These are phyloP conservation scores for Xanthia icteritia DNA, from an alignment of 2,888 invertebrate species.

Conservation along the genomic window DNA sequence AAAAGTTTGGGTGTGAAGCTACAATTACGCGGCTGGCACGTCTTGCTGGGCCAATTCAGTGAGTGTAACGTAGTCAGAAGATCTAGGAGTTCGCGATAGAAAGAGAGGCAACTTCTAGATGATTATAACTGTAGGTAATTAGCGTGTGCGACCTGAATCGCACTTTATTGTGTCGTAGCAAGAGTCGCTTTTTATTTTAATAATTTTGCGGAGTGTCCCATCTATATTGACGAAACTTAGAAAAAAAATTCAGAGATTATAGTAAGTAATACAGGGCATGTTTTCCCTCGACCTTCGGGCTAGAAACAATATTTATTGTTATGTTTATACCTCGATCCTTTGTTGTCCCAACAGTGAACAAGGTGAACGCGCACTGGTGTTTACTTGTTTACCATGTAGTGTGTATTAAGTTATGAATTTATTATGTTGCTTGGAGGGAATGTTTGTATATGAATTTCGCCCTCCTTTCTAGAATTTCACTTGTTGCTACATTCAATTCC, in stretches of 20 bases:
- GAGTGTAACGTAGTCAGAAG: no score
- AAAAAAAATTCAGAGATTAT: slow-evolving; percentile 16
- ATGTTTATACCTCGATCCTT: slow-evolving; percentile 34
- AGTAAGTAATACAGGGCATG: slow-evolving; percentile 10
- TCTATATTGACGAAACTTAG: no score
- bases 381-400: slow-evolving; percentile 29
- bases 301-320: slow-evolving; percentile 41
- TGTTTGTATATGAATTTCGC: not conserved
- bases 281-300: slow-evolving; percentile 20
- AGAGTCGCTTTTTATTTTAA: no score
- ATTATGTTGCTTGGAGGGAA: slow-evolving; percentile 21
- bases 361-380: slow-evolving; percentile 22
- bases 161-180: no score
- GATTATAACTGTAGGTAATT: no score
- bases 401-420: slow-evolving; percentile 38
- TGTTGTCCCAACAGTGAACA: slow-evolving; percentile 21
- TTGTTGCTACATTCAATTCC: not conserved
- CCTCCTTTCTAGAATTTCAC: not conserved
- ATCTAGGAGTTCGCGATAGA: no score
- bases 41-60: no score
- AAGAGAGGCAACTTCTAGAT: no score
- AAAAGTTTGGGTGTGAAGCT: no score
- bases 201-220: no score
- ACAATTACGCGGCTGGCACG: no score
- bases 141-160: no score